Percentiles rank a stretch among this genome's conserved stretches.
These are phyloP conservation scores for Aspidiotus destructor DNA, from an alignment of 2,888 invertebrate genomes.

Conservation along the genomic window DNA sequence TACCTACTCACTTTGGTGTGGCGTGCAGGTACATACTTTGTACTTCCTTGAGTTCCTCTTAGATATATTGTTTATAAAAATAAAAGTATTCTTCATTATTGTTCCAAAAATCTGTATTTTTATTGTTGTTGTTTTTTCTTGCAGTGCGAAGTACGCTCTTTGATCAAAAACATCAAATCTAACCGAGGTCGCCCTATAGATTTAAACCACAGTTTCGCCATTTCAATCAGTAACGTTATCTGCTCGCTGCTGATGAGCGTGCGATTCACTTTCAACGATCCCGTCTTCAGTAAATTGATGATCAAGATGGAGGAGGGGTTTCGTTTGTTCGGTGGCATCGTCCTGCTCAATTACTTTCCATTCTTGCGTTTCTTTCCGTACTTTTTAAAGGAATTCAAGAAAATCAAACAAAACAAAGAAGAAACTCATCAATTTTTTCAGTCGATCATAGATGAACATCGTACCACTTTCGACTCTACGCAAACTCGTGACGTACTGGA, in stretches of 20 bases:
- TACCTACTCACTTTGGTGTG: too few species aligned
- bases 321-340: slow-evolving; percentile 71
- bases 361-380: slow-evolving; percentile 56
- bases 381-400: slow-evolving; percentile 46
- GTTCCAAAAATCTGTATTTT: too few species aligned
- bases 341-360: slow-evolving; percentile 74
- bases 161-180: slow-evolving; percentile 55
- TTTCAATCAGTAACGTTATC: slow-evolving; percentile 81
- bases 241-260: slow-evolving; percentile 84
- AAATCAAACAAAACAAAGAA: slow-evolving; percentile 59
- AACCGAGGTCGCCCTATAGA: slow-evolving; percentile 51
- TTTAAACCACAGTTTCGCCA: slow-evolving; percentile 59
- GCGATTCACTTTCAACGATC: slow-evolving; percentile 67
- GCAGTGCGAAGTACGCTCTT: slow-evolving; percentile 65
- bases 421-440: slow-evolving; percentile 80
- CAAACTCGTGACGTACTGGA: slow-evolving; percentile 76
- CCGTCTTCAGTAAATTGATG: slow-evolving; percentile 68
- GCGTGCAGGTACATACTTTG: too few species aligned
- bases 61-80: too few species aligned
- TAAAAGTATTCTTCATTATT: too few species aligned
- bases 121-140: slow-evolving; percentile 26
- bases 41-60: too few species aligned
- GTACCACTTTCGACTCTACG: slow-evolving; percentile 60
- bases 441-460: slow-evolving; percentile 72
- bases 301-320: slow-evolving; percentile 85